Conservation (phyloP, 2,113 vertebrate genomes). For the Nannospalax galili region DNA sequence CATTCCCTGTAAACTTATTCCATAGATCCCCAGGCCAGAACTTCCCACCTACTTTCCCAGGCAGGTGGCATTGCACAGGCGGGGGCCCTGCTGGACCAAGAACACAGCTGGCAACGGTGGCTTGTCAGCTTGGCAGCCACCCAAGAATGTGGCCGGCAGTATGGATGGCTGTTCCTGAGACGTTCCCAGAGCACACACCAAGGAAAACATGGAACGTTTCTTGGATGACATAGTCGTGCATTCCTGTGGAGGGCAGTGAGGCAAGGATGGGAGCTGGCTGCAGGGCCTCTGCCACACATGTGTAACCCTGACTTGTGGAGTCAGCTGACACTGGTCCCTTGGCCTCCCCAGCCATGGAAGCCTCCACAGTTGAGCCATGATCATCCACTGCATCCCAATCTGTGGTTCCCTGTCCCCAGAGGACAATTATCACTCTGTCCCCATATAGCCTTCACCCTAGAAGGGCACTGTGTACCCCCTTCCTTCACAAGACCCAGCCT, state of each 20-base stretch:
- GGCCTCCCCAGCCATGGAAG: not conserved
- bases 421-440: not conserved
- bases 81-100: slow-evolving; percentile 55
- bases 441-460: not conserved
- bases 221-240: slow-evolving; percentile 76
- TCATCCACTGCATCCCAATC: not conserved
- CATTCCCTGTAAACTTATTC: not conserved
- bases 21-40: not conserved
- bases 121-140: slow-evolving; percentile 73
- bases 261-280: not conserved
- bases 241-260: slow-evolving; percentile 31
- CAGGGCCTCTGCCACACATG: not conserved
- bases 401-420: not conserved
- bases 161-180: slow-evolving; percentile 70
- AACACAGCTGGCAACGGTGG: slow-evolving; percentile 75
- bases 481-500: not conserved
- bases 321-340: not conserved
- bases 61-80: slow-evolving; percentile 46
- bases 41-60: not conserved
- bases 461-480: not conserved
- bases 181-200: slow-evolving; percentile 75
- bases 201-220: slow-evolving; percentile 81
- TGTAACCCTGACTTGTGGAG: not conserved
- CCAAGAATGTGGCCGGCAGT: slow-evolving; percentile 82
- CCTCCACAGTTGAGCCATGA: fast-evolving